Evolutionary conservation across 2,797 vertebrate species (phyloP).

Genomic region (Staurois parvus): DNA sequence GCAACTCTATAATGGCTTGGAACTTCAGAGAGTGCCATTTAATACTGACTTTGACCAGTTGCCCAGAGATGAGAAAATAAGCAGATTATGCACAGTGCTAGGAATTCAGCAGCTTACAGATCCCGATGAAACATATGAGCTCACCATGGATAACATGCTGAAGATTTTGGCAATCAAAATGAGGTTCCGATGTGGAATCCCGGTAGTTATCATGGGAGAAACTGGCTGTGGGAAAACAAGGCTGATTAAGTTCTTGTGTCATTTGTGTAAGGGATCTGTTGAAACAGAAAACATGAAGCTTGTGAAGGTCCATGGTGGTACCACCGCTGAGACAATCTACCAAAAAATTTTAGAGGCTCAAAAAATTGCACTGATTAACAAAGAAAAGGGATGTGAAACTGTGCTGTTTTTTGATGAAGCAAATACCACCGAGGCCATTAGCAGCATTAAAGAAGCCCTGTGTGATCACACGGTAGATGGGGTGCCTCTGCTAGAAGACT

Average conservation of each 20-base stretch:
- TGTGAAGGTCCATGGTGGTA: constrained; percentile 96
- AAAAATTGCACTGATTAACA: constrained; percentile 79
- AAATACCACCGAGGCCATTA: constrained; percentile 93
- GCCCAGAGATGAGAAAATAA: constrained; percentile 85
- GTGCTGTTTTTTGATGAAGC: constrained; percentile 96
- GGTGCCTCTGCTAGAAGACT: constrained; percentile 69
- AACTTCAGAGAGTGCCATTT: constrained; percentile 88
- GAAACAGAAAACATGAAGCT: constrained; percentile 88
- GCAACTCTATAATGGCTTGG: constrained; percentile 79
- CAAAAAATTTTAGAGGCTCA: constrained; percentile 85
- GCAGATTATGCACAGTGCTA: constrained; percentile 84
- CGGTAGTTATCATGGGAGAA: constrained; percentile 97
- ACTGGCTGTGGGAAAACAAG: constrained; percentile 96
- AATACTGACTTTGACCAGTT: constrained; percentile 86
- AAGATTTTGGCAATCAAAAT: constrained; percentile 97
- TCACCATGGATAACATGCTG: constrained; percentile 92
- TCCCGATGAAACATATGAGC: constrained; percentile 93
- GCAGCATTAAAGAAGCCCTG: constrained; percentile 94
- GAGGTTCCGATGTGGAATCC: constrained; percentile 95
- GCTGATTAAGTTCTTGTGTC: constrained; percentile 90
- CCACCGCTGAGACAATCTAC: constrained; percentile 86
- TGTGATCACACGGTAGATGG: constrained; percentile 90
- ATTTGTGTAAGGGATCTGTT: constrained; percentile 75
- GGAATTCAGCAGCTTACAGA: constrained; percentile 82
- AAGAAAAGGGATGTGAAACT: constrained; percentile 81